Evolutionary conservation across 1,140 invertebrate species (phyloP).

Genomic region (Branchinecta lynchi): DNA sequence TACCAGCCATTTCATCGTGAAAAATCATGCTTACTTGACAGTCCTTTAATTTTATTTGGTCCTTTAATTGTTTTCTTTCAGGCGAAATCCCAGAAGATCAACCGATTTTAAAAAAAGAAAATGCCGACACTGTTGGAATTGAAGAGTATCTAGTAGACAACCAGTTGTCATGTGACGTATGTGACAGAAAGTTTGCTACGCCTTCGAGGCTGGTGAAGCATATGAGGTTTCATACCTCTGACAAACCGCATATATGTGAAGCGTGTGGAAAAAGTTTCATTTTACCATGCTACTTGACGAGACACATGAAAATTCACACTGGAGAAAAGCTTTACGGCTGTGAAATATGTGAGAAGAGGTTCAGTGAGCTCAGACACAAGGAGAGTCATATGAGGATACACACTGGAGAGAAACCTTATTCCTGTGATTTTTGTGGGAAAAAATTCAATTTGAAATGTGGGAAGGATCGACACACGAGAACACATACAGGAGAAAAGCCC

Average conservation of each 20-base stretch:
- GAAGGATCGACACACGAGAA: no score
- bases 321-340: slow-evolving; percentile 30
- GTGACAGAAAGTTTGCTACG: no score
- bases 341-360: slow-evolving; percentile 26
- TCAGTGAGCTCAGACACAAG: slow-evolving; percentile 22
- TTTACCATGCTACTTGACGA: slow-evolving; percentile 28
- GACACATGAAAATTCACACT: slow-evolving; percentile 27
- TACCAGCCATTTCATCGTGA: no score
- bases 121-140: no score
- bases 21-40: no score
- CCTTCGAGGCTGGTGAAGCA: background rate
- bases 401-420: slow-evolving; percentile 32
- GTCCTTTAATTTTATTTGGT: no score
- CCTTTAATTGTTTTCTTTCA: no score
- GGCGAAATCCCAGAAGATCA: no score
- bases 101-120: no score
- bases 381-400: slow-evolving; percentile 24
- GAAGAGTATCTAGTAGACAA: no score
- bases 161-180: no score
- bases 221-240: slow-evolving; percentile 1
- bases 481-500: no score
- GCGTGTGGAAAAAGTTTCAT: slow-evolving; percentile 13
- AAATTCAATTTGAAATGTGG: slow-evolving; percentile 23
- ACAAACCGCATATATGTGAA: slow-evolving; percentile 13
- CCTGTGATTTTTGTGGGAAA: slow-evolving; percentile 30